Evolutionary conservation across 2,888 invertebrate genomes (phyloP).

Genomic region (Amphipoea oculea): DNA sequence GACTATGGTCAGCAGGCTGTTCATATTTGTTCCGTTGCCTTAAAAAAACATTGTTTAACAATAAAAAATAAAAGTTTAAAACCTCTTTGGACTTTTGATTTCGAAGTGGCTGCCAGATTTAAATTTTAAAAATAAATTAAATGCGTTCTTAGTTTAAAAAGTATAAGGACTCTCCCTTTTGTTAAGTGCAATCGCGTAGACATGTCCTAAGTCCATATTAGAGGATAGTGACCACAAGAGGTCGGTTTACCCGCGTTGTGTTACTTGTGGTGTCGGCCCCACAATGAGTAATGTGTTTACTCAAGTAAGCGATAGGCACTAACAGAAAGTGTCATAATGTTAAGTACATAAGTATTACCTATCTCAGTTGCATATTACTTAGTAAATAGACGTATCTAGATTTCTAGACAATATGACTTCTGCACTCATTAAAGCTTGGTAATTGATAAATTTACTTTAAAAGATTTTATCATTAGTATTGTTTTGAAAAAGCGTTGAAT

Average conservation of each 20-base stretch:
- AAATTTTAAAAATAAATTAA: constrained; percentile 6
- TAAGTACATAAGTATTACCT: constrained; percentile 18
- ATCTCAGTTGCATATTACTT: constrained; percentile 9
- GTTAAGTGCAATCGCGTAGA: constrained; percentile 15
- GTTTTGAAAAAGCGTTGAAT: not conserved
- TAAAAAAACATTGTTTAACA: not conserved
- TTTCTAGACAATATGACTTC: constrained; percentile 43
- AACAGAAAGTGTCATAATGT: constrained; percentile 50
- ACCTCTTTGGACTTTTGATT: not conserved
- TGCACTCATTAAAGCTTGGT: constrained; percentile 12
- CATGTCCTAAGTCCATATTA: not conserved
- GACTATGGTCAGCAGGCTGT: not conserved
- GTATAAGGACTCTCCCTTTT: not conserved
- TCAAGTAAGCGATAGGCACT: constrained; percentile 44
- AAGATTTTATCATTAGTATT: not conserved
- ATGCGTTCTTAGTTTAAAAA: not conserved
- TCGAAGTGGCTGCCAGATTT: not conserved
- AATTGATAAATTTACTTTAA: constrained; percentile 16
- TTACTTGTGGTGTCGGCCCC: constrained; percentile 53
- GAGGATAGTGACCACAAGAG: constrained; percentile 54
- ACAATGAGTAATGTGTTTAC: constrained; percentile 65
- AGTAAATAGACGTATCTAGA: constrained; percentile 21
- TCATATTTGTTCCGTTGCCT: not conserved
- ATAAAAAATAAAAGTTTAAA: not conserved
- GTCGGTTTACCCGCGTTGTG: constrained; percentile 44